phyloP scores from a whole-genome alignment of 2,888 invertebrate species.

The Sesamia inferens region DNA sequence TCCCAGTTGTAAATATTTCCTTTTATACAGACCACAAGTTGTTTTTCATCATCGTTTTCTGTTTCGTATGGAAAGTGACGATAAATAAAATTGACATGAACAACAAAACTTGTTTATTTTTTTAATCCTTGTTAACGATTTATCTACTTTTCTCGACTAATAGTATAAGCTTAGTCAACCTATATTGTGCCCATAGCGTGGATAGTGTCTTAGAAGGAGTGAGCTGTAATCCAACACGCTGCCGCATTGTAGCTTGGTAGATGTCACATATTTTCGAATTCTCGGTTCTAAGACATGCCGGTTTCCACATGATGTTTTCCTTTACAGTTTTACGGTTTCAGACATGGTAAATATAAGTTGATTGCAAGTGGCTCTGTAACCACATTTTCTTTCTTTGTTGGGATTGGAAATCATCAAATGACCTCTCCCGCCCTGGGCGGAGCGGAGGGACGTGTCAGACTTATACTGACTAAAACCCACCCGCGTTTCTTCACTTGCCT shows the following conservation, averaged over 20 bases:
- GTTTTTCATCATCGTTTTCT: conserved; percentile 36
- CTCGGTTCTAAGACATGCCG: too few relatives aligned
- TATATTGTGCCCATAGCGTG: background rate
- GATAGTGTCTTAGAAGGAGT: background rate
- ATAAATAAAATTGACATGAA: conserved; percentile 1
- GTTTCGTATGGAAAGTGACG: background rate
- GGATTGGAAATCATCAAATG: too few relatives aligned
- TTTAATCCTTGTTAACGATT: background rate
- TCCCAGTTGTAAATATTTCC: conserved; percentile 40
- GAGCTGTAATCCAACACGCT: too few relatives aligned
- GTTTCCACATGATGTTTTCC: too few relatives aligned
- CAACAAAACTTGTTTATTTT: background rate
- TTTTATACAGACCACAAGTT: conserved; percentile 17
- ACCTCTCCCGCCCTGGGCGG: too few relatives aligned
- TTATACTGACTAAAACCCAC: too few relatives aligned
- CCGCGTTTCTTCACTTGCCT: too few relatives aligned
- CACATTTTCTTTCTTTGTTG: too few relatives aligned
- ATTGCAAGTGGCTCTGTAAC: too few relatives aligned
- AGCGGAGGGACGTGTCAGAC: too few relatives aligned
- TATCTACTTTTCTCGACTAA: background rate
- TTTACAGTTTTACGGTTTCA: too few relatives aligned
- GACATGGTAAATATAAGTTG: too few relatives aligned
- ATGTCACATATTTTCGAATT: background rate
- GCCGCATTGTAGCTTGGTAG: background rate
- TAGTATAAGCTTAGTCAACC: background rate